Evolutionary conservation across 2,113 vertebrate species (phyloP).

Genomic region (Colossoma macropomum): DNA sequence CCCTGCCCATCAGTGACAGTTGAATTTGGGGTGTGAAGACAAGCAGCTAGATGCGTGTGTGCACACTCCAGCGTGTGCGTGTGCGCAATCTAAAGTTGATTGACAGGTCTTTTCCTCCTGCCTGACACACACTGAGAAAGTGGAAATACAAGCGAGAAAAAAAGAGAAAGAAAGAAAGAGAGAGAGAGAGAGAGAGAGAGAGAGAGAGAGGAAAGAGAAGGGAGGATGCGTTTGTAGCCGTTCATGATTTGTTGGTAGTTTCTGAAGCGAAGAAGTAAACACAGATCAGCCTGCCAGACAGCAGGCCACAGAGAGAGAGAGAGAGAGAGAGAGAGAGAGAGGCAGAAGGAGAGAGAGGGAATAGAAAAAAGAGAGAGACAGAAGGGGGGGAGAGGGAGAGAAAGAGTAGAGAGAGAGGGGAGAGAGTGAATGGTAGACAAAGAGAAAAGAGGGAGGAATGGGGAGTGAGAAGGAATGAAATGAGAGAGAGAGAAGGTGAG

Average conservation of each 20-base stretch:
- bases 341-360: background rate
- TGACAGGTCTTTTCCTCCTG: constrained; percentile 53
- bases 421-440: no score
- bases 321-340: background rate
- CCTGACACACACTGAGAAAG: constrained; percentile 45
- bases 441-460: no score
- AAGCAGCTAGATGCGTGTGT: background rate
- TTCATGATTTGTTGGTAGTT: constrained; percentile 66
- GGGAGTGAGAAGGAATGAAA: no score
- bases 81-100: constrained; percentile 30
- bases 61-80: background rate
- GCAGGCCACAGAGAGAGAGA: constrained; percentile 5
- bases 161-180: constrained; percentile 30
- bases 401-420: background rate
- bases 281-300: constrained; percentile 66
- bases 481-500: no score
- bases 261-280: constrained; percentile 64
- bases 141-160: constrained; percentile 36
- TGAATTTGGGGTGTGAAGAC: constrained; percentile 20
- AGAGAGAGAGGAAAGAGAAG: constrained; percentile 54
- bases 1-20: constrained; percentile 26
- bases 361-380: background rate
- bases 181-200: background rate
- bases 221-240: constrained; percentile 57
- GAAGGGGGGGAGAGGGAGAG: constrained; percentile 12